Evolutionary conservation across 2,797 vertebrate species (phyloP).

Genomic region (Glossophaga mutica): DNA sequence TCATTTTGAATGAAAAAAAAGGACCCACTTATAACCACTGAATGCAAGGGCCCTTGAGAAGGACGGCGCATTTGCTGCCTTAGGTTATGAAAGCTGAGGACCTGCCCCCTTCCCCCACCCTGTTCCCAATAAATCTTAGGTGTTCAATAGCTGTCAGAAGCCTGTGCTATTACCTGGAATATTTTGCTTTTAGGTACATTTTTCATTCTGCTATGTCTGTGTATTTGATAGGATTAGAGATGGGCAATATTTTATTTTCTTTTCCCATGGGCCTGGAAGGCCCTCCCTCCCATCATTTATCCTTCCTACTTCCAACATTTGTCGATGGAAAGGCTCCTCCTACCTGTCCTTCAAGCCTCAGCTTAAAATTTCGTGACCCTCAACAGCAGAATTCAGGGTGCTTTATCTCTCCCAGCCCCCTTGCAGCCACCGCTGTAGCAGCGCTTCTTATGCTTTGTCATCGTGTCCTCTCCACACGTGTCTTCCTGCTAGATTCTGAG

Average conservation of each 20-base stretch:
- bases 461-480: rapidly evolving
- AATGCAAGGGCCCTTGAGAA: neutral
- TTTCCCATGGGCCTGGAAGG: neutral
- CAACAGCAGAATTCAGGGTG: rapidly evolving
- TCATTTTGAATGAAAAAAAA: conserved; percentile 2
- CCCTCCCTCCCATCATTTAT: neutral
- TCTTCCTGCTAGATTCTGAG: neutral
- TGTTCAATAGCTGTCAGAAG: neutral
- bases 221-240: neutral
- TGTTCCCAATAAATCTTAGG: neutral
- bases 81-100: neutral
- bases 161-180: neutral
- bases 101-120: neutral
- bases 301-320: neutral
- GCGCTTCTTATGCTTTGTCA: too few species aligned
- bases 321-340: neutral
- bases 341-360: neutral
- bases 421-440: neutral
- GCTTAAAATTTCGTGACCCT: neutral
- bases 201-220: neutral
- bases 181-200: neutral
- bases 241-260: neutral
- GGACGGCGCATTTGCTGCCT: neutral
- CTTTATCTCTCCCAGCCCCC: neutral
- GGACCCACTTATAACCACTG: neutral